Evolutionary conservation across 2,888 invertebrate genomes (phyloP).

Genomic region (Heliconius sara): DNA sequence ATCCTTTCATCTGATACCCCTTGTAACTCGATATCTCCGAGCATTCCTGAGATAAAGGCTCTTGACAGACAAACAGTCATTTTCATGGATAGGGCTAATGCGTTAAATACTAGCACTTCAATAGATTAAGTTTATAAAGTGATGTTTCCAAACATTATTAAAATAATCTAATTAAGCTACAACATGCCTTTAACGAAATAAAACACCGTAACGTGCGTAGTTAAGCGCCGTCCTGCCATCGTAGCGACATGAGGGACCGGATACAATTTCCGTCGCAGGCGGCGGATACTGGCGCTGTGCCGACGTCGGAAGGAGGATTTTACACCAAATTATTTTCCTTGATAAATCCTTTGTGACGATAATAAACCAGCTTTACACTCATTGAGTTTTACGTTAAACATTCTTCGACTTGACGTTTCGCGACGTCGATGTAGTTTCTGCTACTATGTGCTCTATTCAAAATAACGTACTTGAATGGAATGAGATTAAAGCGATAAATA

Average conservation of each 20-base stretch:
- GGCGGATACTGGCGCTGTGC: background rate
- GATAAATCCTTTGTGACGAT: conserved; percentile 21
- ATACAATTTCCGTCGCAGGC: background rate
- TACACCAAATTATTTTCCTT: conserved; percentile 17
- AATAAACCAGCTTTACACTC: conserved; percentile 13
- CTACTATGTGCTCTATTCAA: background rate
- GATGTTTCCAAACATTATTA: background rate
- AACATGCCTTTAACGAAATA: background rate
- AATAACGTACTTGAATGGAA: background rate
- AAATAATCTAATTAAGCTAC: background rate
- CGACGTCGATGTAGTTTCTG: background rate
- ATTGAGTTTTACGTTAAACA: background rate
- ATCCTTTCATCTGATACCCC: too few species aligned
- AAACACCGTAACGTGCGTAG: background rate
- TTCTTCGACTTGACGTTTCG: background rate
- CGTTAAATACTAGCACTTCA: background rate
- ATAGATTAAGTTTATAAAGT: background rate
- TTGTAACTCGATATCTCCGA: too few species aligned
- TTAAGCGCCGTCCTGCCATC: background rate
- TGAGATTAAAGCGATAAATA: background rate
- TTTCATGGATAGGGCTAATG: too few species aligned
- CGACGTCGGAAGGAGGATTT: conserved; percentile 6
- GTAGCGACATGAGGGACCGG: background rate
- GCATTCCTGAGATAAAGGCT: too few species aligned
- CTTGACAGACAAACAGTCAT: too few species aligned